Conservation (phyloP, 2,888 invertebrate genomes). For the Dioctria rufipes region DNA sequence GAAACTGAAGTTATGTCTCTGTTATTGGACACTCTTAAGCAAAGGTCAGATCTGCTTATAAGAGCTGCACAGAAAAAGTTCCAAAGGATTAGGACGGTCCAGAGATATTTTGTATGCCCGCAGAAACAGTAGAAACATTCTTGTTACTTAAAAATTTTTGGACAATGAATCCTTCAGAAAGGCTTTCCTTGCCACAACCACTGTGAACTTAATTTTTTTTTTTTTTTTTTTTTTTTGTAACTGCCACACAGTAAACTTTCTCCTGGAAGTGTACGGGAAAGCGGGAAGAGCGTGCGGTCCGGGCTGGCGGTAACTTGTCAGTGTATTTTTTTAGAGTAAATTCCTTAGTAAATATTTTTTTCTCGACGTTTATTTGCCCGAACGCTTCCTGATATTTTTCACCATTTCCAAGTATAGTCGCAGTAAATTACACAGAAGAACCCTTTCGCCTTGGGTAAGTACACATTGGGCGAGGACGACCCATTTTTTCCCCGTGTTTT, state of each 20-base stretch:
- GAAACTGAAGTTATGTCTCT: background rate
- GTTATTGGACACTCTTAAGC: conserved; percentile 5
- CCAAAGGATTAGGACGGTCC: background rate
- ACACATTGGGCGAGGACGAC: background rate
- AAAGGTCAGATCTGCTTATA: conserved; percentile 14
- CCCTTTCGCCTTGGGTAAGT: conserved; percentile 18
- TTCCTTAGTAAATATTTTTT: conserved; percentile 15
- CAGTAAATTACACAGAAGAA: conserved; percentile 38
- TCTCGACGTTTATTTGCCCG: background rate
- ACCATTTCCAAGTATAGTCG: background rate
- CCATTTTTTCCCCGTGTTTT: conserved; percentile 25
- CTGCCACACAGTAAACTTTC: conserved; percentile 20
- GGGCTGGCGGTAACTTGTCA: background rate
- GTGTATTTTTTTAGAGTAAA: conserved; percentile 21
- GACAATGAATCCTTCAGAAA: conserved; percentile 23
- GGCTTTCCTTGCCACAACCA: conserved; percentile 21
- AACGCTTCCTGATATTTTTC: conserved; percentile 7
- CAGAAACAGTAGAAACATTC: conserved; percentile 31
- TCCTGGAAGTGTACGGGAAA: background rate
- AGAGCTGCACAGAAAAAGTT: background rate
- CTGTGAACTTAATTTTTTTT: conserved; percentile 1
- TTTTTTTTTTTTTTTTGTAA: background rate
- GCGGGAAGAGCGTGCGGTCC: no score
- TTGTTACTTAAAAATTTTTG: conserved; percentile 34
- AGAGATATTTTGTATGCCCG: conserved; percentile 26